Evolutionary conservation across 2,113 vertebrate genomes (phyloP).

Genomic region (Meriones unguiculatus): DNA sequence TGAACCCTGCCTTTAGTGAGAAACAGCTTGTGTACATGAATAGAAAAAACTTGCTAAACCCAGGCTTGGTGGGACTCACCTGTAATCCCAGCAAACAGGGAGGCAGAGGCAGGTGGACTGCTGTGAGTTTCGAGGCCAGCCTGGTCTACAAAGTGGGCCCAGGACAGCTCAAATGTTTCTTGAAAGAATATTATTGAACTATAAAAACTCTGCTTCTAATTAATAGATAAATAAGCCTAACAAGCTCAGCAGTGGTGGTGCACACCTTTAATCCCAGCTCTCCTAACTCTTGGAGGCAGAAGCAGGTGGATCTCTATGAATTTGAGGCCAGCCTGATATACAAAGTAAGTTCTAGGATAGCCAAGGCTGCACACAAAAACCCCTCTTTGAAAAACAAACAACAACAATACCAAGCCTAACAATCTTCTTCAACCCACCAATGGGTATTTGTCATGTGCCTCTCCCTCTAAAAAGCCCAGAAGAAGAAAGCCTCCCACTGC

Average conservation of each 20-base stretch:
- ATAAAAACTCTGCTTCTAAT: background rate
- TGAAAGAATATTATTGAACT: background rate
- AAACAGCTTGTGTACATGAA: background rate
- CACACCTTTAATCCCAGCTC: background rate
- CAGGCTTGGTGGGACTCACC: no score
- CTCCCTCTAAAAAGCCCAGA: background rate
- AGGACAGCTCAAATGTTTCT: conserved; percentile 4
- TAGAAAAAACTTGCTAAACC: background rate
- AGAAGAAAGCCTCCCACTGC: background rate
- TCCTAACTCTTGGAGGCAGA: background rate
- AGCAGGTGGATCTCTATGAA: background rate
- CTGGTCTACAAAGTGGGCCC: no score
- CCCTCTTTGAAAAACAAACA: background rate
- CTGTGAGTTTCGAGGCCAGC: no score
- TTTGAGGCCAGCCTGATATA: background rate
- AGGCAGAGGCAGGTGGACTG: no score
- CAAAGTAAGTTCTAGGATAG: background rate
- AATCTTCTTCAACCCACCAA: background rate
- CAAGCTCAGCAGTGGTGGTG: background rate
- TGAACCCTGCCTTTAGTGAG: background rate
- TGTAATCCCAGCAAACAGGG: no score
- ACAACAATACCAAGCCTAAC: background rate
- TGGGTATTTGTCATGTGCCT: background rate
- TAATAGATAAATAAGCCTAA: background rate
- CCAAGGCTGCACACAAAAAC: background rate